Conservation (phyloP, 2,888 invertebrate species). For the Morpho helenor region DNA sequence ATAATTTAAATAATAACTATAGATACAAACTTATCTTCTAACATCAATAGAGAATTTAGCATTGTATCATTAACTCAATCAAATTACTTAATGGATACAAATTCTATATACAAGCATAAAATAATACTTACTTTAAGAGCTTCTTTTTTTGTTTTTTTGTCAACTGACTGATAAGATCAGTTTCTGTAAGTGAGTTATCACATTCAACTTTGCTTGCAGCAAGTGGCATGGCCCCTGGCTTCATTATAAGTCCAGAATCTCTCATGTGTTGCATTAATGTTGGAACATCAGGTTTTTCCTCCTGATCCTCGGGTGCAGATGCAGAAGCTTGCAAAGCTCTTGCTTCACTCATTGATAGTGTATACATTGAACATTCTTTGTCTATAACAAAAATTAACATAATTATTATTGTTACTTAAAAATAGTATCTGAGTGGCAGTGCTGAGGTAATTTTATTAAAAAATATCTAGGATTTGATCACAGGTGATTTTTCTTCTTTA, state of each 20-base stretch:
- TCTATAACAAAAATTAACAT: slow-evolving; percentile 70
- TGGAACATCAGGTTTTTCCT: slow-evolving; percentile 79
- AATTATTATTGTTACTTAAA: slow-evolving; percentile 2
- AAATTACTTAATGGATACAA: too few relatives aligned
- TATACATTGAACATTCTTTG: slow-evolving; percentile 97
- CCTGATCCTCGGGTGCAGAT: slow-evolving; percentile 84
- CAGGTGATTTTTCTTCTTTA: too few relatives aligned
- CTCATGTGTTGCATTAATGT: slow-evolving; percentile 93
- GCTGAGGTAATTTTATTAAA: too few relatives aligned
- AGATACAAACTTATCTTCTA: background rate
- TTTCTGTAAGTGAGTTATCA: slow-evolving; percentile 82
- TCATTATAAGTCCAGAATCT: slow-evolving; percentile 94
- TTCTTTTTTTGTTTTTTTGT: slow-evolving; percentile 94
- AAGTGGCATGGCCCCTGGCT: slow-evolving; percentile 84
- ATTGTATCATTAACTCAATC: too few relatives aligned
- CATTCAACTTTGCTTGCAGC: slow-evolving; percentile 78
- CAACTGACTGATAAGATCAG: slow-evolving; percentile 89
- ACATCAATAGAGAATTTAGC: background rate
- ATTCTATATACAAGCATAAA: background rate
- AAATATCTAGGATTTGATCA: too few relatives aligned
- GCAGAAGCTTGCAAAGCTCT: slow-evolving; percentile 83
- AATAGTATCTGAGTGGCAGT: slow-evolving; percentile 1
- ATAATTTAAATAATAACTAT: background rate
- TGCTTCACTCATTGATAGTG: slow-evolving; percentile 89
- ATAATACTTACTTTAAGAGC: slow-evolving; percentile 84